Conservation (phyloP, 2,113 vertebrate species). For the Hemiscyllium ocellatum region DNA sequence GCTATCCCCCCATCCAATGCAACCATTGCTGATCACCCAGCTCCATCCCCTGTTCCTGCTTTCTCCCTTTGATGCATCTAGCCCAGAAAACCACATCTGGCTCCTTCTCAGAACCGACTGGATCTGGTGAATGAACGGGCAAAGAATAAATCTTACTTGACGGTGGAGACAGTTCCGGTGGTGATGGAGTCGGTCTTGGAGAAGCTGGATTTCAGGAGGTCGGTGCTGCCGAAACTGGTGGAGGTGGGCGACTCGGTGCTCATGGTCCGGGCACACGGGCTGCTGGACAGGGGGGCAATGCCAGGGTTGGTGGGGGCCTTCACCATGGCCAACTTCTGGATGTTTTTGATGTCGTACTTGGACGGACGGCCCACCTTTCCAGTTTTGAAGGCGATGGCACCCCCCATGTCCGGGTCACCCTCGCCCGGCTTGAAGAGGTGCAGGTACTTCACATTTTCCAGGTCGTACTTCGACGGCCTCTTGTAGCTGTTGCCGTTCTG, state of each 20-base stretch:
- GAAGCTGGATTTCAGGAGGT: slow-evolving; percentile 94
- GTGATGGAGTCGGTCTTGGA: slow-evolving; percentile 99
- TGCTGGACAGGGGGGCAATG: slow-evolving; percentile 66
- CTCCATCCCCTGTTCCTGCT: too few relatives aligned
- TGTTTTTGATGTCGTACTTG: slow-evolving; percentile 90
- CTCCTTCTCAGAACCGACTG: too few relatives aligned
- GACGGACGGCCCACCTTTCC: slow-evolving; percentile 96
- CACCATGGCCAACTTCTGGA: slow-evolving; percentile 81
- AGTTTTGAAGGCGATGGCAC: slow-evolving; percentile 96
- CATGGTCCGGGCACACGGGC: slow-evolving; percentile 62
- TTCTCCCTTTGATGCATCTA: too few relatives aligned
- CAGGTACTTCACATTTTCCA: slow-evolving; percentile 94
- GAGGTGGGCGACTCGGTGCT: slow-evolving; percentile 76
- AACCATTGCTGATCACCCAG: too few relatives aligned
- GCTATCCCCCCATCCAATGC: too few relatives aligned
- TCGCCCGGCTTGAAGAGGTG: slow-evolving; percentile 96
- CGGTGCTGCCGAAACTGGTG: slow-evolving; percentile 77
- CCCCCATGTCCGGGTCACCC: slow-evolving; percentile 92
- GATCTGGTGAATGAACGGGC: not conserved
- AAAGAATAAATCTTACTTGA: slow-evolving; percentile 74
- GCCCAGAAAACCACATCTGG: too few relatives aligned
- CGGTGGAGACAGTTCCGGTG: slow-evolving; percentile 93
- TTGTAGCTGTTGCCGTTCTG: slow-evolving; percentile 90
- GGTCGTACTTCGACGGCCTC: slow-evolving; percentile 94
- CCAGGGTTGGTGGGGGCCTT: slow-evolving; percentile 67